Percentiles rank a stretch among this genome's conserved stretches.
These are phyloP conservation scores for Otis tarda DNA, from an alignment of 2,113 vertebrate species.

Conservation along the genomic window DNA sequence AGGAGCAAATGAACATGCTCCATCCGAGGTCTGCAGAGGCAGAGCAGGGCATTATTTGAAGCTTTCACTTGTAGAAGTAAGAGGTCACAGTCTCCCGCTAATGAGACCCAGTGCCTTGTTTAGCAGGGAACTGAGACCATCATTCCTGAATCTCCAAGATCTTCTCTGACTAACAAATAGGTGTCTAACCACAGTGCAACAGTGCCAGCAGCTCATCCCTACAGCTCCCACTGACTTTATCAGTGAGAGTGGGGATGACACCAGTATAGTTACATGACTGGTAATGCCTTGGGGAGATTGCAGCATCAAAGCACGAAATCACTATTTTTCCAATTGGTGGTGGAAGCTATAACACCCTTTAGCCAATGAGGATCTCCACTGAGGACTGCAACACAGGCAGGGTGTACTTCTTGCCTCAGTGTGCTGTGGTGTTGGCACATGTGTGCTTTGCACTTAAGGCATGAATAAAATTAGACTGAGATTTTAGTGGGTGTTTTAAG, in stretches of 20 bases:
- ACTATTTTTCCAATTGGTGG: background rate
- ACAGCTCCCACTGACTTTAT: background rate
- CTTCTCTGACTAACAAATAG: background rate
- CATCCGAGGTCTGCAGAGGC: background rate
- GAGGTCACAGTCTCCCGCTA: background rate
- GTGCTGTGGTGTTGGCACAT: background rate
- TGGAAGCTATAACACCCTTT: background rate
- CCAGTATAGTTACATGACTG: background rate
- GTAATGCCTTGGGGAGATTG: background rate
- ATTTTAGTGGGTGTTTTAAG: background rate
- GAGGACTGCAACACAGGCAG: background rate
- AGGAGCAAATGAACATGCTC: background rate
- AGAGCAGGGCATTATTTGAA: background rate
- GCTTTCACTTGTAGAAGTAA: background rate
- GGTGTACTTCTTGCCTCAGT: background rate
- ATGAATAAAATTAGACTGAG: background rate
- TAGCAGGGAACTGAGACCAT: background rate
- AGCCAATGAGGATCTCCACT: background rate
- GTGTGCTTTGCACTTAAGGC: background rate
- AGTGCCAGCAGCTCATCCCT: background rate
- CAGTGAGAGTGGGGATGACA: background rate
- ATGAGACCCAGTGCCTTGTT: background rate
- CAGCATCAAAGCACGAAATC: background rate
- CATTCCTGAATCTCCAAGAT: background rate
- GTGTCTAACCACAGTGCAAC: accelerated